Percentiles rank a stretch among this genome's conserved stretches.
phyloP scores from a whole-genome alignment of 2,888 invertebrate genomes.

The Drosophila antonietae region DNA sequence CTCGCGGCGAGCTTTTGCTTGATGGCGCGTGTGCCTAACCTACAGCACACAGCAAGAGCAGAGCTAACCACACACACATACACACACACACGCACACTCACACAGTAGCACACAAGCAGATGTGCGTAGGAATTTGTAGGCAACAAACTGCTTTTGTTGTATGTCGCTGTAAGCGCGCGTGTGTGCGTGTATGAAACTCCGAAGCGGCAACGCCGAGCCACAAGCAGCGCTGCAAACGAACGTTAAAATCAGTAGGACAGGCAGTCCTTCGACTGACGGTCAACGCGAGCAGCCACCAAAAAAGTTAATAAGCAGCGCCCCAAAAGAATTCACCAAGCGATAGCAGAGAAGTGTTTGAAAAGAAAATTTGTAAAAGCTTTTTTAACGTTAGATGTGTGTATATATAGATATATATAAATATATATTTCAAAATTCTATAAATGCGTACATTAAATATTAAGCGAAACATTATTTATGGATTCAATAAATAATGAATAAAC shows the following conservation, averaged over 20 bases:
- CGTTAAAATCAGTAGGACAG: slow-evolving; percentile 82
- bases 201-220: slow-evolving; percentile 54
- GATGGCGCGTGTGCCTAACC: slow-evolving; percentile 73
- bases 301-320: slow-evolving; percentile 30
- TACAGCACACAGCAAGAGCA: slow-evolving; percentile 49
- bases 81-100: slow-evolving; percentile 20
- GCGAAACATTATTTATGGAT: slow-evolving; percentile 31
- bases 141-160: slow-evolving; percentile 51
- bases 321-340: slow-evolving; percentile 29
- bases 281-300: slow-evolving; percentile 78
- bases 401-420: background rate
- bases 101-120: slow-evolving; percentile 23
- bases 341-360: slow-evolving; percentile 17
- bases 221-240: slow-evolving; percentile 56
- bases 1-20: slow-evolving; percentile 56
- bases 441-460: slow-evolving; percentile 31
- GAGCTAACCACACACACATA: slow-evolving; percentile 38
- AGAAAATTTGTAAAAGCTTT: slow-evolving; percentile 26
- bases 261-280: slow-evolving; percentile 84
- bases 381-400: background rate
- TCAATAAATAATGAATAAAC: background rate
- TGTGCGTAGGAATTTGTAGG: slow-evolving; percentile 73
- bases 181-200: slow-evolving; percentile 48
- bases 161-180: background rate
- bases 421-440: slow-evolving; percentile 4